Evolutionary conservation across 2,797 vertebrate genomes (phyloP).

Genomic region (Crocodylus rhombifer): DNA sequence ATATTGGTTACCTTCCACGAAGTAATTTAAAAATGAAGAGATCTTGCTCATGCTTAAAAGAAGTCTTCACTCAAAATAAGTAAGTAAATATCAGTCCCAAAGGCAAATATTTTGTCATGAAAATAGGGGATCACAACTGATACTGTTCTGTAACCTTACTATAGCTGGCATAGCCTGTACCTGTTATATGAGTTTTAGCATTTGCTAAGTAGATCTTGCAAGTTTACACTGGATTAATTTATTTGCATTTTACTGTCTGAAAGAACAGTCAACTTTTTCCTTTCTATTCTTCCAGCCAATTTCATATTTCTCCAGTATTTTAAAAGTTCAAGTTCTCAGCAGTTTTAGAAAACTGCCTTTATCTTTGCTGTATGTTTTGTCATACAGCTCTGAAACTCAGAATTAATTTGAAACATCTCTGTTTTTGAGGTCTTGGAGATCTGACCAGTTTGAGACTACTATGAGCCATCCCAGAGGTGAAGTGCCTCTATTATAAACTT

Average conservation of each 20-base stretch:
- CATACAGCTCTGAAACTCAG: background rate
- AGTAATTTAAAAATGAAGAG: background rate
- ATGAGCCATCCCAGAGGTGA: background rate
- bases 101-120: slow-evolving; percentile 27
- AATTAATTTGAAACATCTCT: background rate
- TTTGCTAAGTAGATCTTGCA: background rate
- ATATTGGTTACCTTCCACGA: background rate
- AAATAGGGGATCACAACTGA: background rate
- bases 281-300: background rate
- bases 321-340: background rate
- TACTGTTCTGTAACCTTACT: background rate
- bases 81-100: background rate
- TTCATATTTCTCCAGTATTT: background rate
- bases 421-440: background rate
- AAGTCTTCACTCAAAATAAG: background rate
- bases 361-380: background rate
- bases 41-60: slow-evolving; percentile 12
- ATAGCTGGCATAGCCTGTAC: background rate
- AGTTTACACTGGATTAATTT: background rate
- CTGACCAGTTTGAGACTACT: background rate
- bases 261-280: background rate
- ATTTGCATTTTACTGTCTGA: background rate
- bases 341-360: background rate
- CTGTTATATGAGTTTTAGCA: background rate
- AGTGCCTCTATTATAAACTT: background rate